Percentiles rank a stretch among this genome's conserved stretches.
phyloP scores from a whole-genome alignment of 2,113 vertebrate species.

The Miniopterus natalensis region DNA sequence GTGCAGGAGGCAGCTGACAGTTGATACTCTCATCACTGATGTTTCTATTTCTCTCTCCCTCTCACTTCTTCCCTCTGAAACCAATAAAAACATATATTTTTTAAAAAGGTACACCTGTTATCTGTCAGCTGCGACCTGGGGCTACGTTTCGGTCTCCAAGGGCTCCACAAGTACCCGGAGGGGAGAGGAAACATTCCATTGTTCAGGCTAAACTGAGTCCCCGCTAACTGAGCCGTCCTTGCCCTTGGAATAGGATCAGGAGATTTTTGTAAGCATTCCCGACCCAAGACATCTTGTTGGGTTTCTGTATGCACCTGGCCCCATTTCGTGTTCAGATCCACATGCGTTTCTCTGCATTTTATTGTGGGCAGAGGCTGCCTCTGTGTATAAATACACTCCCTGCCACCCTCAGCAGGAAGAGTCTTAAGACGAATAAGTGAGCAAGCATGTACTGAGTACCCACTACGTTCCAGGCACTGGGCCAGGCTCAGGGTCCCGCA shows the following conservation, averaged over 20 bases:
- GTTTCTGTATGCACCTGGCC: background rate
- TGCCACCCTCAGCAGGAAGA: background rate
- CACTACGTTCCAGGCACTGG: background rate
- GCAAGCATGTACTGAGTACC: background rate
- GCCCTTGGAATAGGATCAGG: background rate
- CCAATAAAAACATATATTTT: too few relatives aligned
- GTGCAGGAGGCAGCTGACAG: too few relatives aligned
- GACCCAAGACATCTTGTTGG: background rate
- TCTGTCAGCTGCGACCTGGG: background rate
- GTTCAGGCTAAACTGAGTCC: background rate
- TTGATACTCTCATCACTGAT: too few relatives aligned
- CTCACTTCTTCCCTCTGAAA: too few relatives aligned
- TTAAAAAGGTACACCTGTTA: background rate
- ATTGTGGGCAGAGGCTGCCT: background rate
- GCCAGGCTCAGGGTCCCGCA: background rate
- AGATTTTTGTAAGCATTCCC: background rate
- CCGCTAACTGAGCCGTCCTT: background rate
- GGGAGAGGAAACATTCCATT: background rate
- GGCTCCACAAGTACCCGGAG: background rate
- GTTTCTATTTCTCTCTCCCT: too few relatives aligned
- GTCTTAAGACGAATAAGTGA: background rate
- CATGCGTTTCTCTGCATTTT: background rate
- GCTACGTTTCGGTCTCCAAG: background rate
- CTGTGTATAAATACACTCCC: background rate
- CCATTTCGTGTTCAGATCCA: background rate